Conservation (phyloP, 1,140 invertebrate species). For the Acromyrmex echinatior region DNA sequence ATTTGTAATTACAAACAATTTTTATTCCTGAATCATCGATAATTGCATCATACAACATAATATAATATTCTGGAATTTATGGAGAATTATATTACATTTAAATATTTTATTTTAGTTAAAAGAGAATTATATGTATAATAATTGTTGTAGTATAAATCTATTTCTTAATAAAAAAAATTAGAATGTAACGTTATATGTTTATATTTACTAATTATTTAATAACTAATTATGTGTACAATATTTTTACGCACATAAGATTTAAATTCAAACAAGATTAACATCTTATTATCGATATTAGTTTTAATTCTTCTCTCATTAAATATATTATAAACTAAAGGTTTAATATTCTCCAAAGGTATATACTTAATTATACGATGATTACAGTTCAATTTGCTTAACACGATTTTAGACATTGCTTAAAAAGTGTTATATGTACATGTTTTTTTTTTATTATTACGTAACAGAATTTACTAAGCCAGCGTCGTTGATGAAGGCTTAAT, state of each 20-base stretch:
- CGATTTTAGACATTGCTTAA: background rate
- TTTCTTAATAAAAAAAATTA: background rate
- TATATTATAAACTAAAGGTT: background rate
- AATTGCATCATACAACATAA: background rate
- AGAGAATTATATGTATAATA: background rate
- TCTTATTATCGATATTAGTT: background rate
- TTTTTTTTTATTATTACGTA: conserved; percentile 13
- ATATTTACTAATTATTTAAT: background rate
- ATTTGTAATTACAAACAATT: background rate
- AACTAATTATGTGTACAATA: background rate
- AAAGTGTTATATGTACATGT: background rate
- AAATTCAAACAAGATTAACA: background rate
- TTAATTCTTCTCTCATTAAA: too few relatives aligned
- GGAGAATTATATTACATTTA: background rate
- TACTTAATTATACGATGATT: conserved; percentile 10
- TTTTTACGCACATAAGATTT: background rate
- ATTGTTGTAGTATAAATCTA: background rate
- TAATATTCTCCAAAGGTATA: background rate
- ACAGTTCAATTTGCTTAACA: conserved; percentile 1
- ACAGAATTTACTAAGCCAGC: background rate
- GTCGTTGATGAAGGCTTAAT: background rate
- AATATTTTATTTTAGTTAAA: background rate
- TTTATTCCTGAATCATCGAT: too few relatives aligned
- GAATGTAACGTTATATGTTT: background rate
- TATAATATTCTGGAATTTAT: background rate